Base-by-base conservation (phyloP, 1,140 invertebrate species). In the Ostrea edulis region DNA sequence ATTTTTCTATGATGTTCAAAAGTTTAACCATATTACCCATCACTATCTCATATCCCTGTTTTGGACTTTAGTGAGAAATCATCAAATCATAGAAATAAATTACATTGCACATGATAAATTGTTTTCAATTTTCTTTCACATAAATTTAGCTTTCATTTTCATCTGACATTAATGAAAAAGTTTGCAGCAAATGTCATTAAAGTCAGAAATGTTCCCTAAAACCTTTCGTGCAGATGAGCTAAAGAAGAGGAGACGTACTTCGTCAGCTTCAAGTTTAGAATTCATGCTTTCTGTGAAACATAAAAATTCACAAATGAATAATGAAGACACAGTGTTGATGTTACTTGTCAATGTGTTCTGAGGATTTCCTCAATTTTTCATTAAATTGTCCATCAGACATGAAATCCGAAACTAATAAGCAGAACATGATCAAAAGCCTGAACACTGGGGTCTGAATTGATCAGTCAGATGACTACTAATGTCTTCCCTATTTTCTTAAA, bases 381-480 rank as follows among this genome's bases (percentile, higher is more conserved):
- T 77, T 77, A 77, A 77, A 77, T 77, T 77, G 9, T 77, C 68
- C 68, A 77, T 77, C 68, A 77, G 14, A 62, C 58, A 77, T 22
- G 68, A 77, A 77, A 77, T 77, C 68, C 12, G 25, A 77, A 22
- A 77, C 68, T 25, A 29, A 77, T 22, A 22, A 77, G 25, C 68
- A 77, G 68, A 77, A 77, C 22, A 14, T 77, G 68, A 77, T 77
- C 68, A 77, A 77, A 77, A 17, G 25, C 29, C 5, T 3, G 29
- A 77, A 35, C 25, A 77, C 29, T 77, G 29, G 29, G 11, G 29
- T 35, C 29, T 35, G 68, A 77, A 77, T 25, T 77, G 68, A 77
- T 77, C 22, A 35, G 22, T 77, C 68, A 77, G 25, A 77, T 11
- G n/a, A 62, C 55, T 62, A 0, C n/a, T 62, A 62, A 62, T 62